These are phyloP conservation scores for Dasypus novemcinctus DNA, from an alignment of 2,113 vertebrate genomes.

Conservation along the genomic window DNA sequence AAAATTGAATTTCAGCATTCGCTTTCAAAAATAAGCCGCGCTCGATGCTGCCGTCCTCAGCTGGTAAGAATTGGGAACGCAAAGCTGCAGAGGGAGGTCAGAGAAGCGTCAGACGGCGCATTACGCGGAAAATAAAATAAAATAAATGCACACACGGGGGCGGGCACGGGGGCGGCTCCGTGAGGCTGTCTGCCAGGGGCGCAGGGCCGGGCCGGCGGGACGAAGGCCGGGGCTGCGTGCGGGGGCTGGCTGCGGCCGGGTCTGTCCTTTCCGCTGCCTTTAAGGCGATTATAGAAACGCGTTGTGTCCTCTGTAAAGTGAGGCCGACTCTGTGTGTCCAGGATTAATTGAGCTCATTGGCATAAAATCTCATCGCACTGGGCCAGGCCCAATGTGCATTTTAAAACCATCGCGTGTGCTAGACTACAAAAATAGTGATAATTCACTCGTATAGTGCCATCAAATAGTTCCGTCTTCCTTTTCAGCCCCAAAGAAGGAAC, in stretches of 20 bases:
- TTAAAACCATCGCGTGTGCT: fast-evolving
- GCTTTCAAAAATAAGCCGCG: conserved; percentile 45
- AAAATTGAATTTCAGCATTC: conserved; percentile 71
- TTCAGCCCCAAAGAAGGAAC: background rate
- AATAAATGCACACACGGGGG: background rate
- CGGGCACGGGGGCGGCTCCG: fast-evolving
- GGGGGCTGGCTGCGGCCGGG: background rate
- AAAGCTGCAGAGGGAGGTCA: background rate
- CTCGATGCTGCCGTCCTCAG: conserved; percentile 30
- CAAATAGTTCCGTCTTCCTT: background rate
- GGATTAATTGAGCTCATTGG: background rate
- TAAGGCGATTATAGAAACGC: background rate
- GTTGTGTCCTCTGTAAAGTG: background rate
- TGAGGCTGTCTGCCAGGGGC: fast-evolving
- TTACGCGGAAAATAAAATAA: background rate
- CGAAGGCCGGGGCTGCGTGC: too few species aligned
- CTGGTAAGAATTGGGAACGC: background rate
- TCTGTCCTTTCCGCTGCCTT: background rate
- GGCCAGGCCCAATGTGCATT: fast-evolving
- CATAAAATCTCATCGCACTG: background rate
- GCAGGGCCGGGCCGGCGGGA: fast-evolving
- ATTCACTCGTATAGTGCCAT: background rate
- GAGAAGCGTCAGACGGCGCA: background rate
- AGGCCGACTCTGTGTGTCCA: fast-evolving
- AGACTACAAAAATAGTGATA: background rate